Conservation (phyloP, 2,888 invertebrate genomes). For the Ashinkailepas kermadecensis region DNA sequence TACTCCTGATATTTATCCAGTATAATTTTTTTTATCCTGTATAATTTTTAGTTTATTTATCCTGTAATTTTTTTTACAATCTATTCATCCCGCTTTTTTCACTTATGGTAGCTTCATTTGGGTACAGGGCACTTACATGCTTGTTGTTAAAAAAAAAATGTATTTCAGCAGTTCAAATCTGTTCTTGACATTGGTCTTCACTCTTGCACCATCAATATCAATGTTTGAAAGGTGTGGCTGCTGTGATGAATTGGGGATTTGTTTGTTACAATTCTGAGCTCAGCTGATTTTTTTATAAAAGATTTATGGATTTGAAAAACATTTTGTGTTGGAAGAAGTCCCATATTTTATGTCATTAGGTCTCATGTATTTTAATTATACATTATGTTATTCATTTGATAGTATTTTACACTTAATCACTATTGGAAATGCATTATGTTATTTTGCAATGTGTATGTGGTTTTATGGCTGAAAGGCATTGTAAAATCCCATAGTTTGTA, state of each 20-base stretch:
- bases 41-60: too few species aligned
- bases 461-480: neutral
- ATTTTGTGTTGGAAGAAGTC: neutral
- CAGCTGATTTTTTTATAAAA: neutral
- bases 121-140: too few species aligned
- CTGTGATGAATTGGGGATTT: neutral
- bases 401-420: neutral
- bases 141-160: too few species aligned
- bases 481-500: neutral
- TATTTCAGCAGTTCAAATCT: too few species aligned
- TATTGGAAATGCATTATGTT: neutral
- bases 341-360: too few species aligned
- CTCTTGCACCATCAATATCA: too few species aligned
- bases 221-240: too few species aligned
- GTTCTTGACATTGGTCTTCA: too few species aligned
- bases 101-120: too few species aligned
- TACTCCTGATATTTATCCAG: neutral
- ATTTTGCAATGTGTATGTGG: neutral
- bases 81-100: too few species aligned
- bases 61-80: too few species aligned
- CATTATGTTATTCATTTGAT: neutral
- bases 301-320: neutral
- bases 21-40: neutral
- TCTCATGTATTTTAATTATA: neutral
- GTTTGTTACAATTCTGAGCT: constrained; percentile 18